A percentile compares a stretch with the other conserved stretches of the same genome.
Evolutionary conservation across 2,888 invertebrate species (phyloP).

Genomic region (Ditula angustiorana): DNA sequence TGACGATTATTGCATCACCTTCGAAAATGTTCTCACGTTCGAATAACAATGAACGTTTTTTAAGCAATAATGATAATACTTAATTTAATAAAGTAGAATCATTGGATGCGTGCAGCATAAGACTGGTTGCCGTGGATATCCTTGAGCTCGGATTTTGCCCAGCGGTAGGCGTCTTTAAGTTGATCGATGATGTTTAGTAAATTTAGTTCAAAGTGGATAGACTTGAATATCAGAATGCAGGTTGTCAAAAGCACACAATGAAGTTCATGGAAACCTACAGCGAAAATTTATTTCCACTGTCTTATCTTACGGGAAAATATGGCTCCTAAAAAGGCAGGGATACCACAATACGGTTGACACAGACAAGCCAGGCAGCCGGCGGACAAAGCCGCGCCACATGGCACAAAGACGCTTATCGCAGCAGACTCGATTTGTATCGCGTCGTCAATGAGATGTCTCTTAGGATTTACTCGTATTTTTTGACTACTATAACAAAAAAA

Average conservation of each 20-base stretch:
- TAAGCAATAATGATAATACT: neutral
- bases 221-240: no score
- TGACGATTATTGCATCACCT: constrained; percentile 8
- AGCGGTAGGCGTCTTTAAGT: no score
- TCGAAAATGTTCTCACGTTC: constrained; percentile 5
- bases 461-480: constrained; percentile 17
- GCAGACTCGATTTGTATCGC: constrained; percentile 28
- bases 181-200: no score
- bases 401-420: constrained; percentile 31
- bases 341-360: constrained; percentile 11
- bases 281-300: neutral
- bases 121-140: no score
- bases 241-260: neutral
- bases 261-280: neutral
- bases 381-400: constrained; percentile 19
- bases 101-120: no score
- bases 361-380: constrained; percentile 15
- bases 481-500: neutral
- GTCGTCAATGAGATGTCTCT: constrained; percentile 24
- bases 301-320: constrained; percentile 18
- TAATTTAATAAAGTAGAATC: neutral
- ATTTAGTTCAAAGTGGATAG: no score
- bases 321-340: neutral
- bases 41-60: constrained; percentile 3
- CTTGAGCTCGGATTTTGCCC: no score